Percentiles rank a stretch among this genome's conserved stretches.
phyloP scores from a whole-genome alignment of 2,888 invertebrate genomes.

The Drosophila neutralis region DNA sequence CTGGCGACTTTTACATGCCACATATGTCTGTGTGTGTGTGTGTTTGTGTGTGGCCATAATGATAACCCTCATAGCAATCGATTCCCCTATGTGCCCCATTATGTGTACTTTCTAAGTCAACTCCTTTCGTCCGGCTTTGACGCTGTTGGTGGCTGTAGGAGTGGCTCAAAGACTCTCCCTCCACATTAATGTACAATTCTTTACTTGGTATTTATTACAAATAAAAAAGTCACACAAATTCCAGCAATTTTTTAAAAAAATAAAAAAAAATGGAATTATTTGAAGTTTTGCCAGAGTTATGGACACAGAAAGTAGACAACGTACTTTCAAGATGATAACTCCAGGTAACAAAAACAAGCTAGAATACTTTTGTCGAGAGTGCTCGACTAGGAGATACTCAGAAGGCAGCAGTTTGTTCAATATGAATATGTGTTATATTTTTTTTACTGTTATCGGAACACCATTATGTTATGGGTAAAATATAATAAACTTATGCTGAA shows the following conservation, averaged over 20 bases:
- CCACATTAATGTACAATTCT: neutral
- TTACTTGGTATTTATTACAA: neutral
- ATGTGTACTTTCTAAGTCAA: constrained; percentile 59
- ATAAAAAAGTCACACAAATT: neutral
- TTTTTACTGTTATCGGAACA: no score
- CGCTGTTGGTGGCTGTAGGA: constrained; percentile 4
- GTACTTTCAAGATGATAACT: neutral
- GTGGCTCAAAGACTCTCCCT: constrained; percentile 16
- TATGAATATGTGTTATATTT: neutral
- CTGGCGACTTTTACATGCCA: constrained; percentile 47
- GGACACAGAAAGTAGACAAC: neutral
- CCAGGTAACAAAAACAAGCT: neutral
- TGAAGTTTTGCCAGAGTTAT: neutral
- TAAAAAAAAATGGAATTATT: neutral
- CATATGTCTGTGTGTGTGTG: neutral
- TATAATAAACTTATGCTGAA: neutral
- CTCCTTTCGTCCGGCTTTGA: constrained; percentile 12
- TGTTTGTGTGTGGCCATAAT: constrained; percentile 34
- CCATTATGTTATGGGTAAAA: neutral
- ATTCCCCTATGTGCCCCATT: constrained; percentile 16
- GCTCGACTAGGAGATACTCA: neutral
- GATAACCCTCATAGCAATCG: constrained; percentile 39
- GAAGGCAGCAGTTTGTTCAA: neutral
- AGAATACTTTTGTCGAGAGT: neutral
- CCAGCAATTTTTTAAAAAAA: neutral